A percentile compares a stretch with the other conserved stretches of the same genome.
Conservation (phyloP, 2,888 invertebrate species). For the Cephonodes hylas region DNA sequence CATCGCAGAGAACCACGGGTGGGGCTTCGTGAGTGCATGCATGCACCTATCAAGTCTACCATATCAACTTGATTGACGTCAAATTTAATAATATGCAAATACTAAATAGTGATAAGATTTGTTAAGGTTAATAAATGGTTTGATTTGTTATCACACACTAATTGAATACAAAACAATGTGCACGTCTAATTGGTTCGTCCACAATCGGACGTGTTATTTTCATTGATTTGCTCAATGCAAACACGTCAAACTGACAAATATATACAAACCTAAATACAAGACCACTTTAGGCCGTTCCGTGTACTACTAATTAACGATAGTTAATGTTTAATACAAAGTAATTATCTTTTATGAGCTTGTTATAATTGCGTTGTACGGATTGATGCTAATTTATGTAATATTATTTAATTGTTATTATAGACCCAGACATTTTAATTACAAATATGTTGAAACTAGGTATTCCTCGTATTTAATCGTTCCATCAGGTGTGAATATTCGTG, state of each 20-base stretch:
- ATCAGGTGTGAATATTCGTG: no score
- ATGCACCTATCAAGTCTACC: neutral
- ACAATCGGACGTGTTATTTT: conserved; percentile 1
- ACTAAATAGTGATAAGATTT: conserved; percentile 15
- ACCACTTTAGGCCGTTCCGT: neutral
- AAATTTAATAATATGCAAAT: conserved; percentile 13
- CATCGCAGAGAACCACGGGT: no score
- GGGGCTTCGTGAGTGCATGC: neutral
- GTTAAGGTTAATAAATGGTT: neutral
- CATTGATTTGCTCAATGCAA: neutral
- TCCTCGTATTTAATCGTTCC: no score
- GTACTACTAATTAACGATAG: neutral
- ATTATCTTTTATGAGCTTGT: neutral
- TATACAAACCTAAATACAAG: neutral
- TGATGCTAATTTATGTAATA: neutral
- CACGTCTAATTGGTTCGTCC: neutral
- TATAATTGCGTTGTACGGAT: neutral
- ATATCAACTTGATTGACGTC: neutral
- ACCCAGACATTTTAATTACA: no score
- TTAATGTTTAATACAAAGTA: neutral
- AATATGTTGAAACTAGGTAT: no score
- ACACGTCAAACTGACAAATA: neutral
- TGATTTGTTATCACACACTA: neutral
- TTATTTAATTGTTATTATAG: no score
- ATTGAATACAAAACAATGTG: conserved; percentile 4